Base-by-base conservation (phyloP, 2,888 invertebrate species). In the Tribolium freemani region DNA sequence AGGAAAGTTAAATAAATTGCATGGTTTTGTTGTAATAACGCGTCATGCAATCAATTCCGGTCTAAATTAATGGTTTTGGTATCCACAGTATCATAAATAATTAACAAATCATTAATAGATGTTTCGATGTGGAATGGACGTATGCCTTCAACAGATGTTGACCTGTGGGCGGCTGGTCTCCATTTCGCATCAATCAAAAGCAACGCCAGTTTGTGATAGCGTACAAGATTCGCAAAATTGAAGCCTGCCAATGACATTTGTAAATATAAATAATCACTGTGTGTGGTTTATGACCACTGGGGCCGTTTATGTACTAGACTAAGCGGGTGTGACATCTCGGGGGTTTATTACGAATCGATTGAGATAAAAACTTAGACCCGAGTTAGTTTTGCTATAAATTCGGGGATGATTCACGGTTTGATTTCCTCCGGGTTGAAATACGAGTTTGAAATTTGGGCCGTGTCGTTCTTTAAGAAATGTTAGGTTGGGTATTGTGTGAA, bases 171-270 rank as follows among this genome's bases (percentile, higher is more conserved):
- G 67, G 75, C 60, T 71, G 61, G 68, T 64, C 74, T 45, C 69
- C 71, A 68, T 60, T 68, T 58, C 69, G 58, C 77, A 78, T 78
- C 78, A 77, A 78, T 78, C 78, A 78, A 72, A 68, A 72, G 60
- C 66, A 66, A 70, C 73, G 67, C 57, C 69, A 56, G 75, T 74
- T 70, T 63, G 53, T 75, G 76, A 74, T 57, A 16, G 57, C 58
- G 48, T 46, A 73, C 73, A 75, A 75, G 74, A 58, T 58, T 71
- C 72, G 68, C 71, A 60, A 75, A 78, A 78, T 72, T 78, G 74
- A 73, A 74, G 73, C 51, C 77, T 78, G 78, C 21, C 57, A 54
- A 66, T 75, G 78, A 78, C 77, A 71, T 75, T 69, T 31, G 70
- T 60, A 76, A 76, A 76, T 75, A 70, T 74, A 74, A 76, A 76